Evolutionary conservation across 2,888 invertebrate species (phyloP).

Genomic region (Drosophila borealis): DNA sequence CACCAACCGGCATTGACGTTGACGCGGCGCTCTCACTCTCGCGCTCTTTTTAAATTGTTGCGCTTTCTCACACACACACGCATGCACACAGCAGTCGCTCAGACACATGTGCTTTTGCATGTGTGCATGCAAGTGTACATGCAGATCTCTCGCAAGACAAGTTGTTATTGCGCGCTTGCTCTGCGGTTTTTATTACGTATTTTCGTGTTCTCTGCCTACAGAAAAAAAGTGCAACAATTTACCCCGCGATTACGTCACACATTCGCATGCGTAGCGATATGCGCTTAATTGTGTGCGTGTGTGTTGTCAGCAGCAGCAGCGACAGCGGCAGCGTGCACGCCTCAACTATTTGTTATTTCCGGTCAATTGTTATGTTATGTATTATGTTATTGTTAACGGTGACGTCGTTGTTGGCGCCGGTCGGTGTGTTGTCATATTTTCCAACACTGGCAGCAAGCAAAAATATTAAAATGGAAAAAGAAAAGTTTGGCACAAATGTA

Average conservation of each 20-base stretch:
- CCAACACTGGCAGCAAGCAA: conserved; percentile 4
- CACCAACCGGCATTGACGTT: conserved; percentile 29
- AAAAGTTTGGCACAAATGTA: conserved; percentile 5
- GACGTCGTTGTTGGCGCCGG: conserved; percentile 35
- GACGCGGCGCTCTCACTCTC: conserved; percentile 27
- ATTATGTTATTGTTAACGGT: conserved; percentile 20
- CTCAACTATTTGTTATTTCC: conserved; percentile 69
- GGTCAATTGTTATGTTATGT: conserved; percentile 52
- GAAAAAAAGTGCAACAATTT: conserved; percentile 57
- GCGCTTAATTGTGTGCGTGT: conserved; percentile 2
- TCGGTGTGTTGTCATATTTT: conserved; percentile 12
- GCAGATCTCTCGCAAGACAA: conserved; percentile 44
- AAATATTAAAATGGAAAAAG: not conserved
- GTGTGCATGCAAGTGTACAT: conserved; percentile 14
- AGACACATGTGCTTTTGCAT: not conserved
- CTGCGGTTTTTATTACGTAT: conserved; percentile 15
- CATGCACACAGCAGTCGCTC: not conserved
- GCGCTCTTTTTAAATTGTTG: conserved; percentile 39
- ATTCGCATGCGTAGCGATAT: conserved; percentile 51
- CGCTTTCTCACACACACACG: conserved; percentile 15
- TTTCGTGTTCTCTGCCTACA: conserved; percentile 14
- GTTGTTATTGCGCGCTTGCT: conserved; percentile 22
- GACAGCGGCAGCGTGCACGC: conserved; percentile 21
- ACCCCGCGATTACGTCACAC: conserved; percentile 66
- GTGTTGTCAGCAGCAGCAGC: conserved; percentile 8